Percentiles rank a stretch among this genome's conserved stretches.
These are phyloP conservation scores for Balearica regulorum DNA, from an alignment of 2,797 vertebrate species.

Conservation along the genomic window DNA sequence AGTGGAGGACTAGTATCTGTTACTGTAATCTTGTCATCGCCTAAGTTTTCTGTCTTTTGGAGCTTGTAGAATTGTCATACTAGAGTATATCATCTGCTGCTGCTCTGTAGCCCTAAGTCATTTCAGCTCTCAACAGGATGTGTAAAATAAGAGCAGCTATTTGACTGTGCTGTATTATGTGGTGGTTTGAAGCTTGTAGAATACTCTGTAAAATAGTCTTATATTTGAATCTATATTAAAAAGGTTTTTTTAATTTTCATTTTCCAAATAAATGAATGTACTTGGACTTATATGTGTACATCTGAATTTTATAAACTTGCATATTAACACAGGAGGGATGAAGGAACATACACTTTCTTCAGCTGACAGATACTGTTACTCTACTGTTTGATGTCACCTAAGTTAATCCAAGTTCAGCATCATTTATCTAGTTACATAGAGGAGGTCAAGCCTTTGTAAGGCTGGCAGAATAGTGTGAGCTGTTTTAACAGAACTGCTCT, in stretches of 20 bases:
- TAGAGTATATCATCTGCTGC: neutral
- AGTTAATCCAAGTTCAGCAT: neutral
- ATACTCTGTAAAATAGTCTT: neutral
- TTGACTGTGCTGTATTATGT: neutral
- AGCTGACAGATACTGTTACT: neutral
- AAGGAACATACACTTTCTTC: neutral
- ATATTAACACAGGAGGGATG: neutral
- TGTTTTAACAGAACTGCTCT: neutral
- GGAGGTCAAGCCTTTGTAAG: neutral
- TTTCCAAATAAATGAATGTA: neutral
- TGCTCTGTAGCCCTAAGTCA: neutral
- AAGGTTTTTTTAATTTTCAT: neutral
- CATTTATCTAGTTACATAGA: neutral
- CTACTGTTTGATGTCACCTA: neutral
- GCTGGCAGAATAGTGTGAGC: neutral
- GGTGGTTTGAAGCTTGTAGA: neutral
- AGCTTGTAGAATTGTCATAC: neutral
- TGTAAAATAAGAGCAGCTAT: neutral
- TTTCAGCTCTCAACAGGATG: neutral
- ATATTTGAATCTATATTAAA: neutral
- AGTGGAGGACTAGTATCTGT: neutral
- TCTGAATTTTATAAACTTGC: neutral
- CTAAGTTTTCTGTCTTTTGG: neutral
- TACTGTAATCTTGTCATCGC: rapidly evolving
- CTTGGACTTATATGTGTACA: neutral